Percentiles rank a stretch among this genome's conserved stretches.
These are phyloP conservation scores for Escarpia spicata DNA, from an alignment of 2,888 invertebrate species.

Conservation along the genomic window DNA sequence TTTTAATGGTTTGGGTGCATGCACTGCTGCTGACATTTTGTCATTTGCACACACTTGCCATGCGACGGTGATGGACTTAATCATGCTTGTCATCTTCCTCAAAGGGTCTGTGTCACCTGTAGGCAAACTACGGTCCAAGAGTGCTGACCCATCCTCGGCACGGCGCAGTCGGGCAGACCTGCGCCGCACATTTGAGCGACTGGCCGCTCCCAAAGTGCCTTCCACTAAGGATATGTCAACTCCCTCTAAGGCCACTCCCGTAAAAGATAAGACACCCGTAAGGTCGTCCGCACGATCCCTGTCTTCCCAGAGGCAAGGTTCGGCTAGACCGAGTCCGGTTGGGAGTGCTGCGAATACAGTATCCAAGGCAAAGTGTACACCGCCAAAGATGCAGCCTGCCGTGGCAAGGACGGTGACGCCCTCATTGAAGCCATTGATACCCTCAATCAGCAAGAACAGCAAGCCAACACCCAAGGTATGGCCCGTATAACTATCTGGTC, in stretches of 20 bases:
- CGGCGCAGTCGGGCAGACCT: constrained; percentile 33
- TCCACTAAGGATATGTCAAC: not conserved
- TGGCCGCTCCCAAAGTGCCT: constrained; percentile 24
- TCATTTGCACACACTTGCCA: not conserved
- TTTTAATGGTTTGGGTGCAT: constrained; percentile 3
- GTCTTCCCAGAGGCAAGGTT: constrained; percentile 4
- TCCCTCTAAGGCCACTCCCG: not conserved
- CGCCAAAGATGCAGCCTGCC: not conserved
- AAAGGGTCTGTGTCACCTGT: constrained; percentile 25
- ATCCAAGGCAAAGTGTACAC: not conserved
- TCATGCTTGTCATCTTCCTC: not conserved
- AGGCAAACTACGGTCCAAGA: constrained; percentile 32
- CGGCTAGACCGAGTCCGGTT: not conserved
- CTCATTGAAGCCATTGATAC: not conserved
- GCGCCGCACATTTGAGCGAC: constrained; percentile 29
- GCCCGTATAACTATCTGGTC: not conserved
- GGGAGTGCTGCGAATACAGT: not conserved
- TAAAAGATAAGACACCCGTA: not conserved
- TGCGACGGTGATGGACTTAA: not conserved
- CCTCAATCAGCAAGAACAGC: not conserved
- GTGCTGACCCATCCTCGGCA: constrained; percentile 27
- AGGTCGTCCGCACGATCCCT: not conserved
- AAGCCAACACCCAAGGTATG: not conserved
- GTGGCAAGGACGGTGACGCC: not conserved
- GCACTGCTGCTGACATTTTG: not conserved